Evolutionary conservation across 2,888 invertebrate genomes (phyloP).

Genomic region (Hymenopus coronatus): DNA sequence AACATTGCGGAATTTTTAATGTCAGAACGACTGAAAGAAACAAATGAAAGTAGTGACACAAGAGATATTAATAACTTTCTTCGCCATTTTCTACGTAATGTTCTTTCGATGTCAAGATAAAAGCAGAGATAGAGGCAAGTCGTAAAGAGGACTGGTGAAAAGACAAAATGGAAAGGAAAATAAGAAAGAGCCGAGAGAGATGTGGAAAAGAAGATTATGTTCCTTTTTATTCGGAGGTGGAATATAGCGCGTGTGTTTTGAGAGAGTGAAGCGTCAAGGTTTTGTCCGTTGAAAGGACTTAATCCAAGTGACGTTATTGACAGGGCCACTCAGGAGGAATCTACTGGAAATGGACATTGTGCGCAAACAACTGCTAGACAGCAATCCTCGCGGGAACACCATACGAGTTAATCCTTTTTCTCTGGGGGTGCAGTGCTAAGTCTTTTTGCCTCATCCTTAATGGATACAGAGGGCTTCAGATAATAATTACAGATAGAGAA

Average conservation of each 20-base stretch:
- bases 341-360: constrained; percentile 29
- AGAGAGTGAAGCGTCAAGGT: background rate
- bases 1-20: too few species aligned
- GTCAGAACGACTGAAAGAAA: too few species aligned
- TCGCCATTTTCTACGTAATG: background rate
- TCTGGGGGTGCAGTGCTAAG: background rate
- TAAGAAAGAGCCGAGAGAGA: background rate
- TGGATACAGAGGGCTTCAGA: background rate
- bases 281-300: background rate
- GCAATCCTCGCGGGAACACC: background rate
- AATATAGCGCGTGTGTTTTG: background rate
- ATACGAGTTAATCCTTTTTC: constrained; percentile 16
- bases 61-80: too few species aligned
- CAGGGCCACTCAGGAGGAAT: constrained; percentile 1
- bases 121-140: background rate
- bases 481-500: background rate
- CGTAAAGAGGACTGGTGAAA: background rate
- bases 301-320: constrained; percentile 12
- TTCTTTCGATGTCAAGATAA: background rate
- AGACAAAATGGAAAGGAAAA: background rate
- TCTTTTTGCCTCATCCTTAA: constrained; percentile 11
- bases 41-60: too few species aligned
- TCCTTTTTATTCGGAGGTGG: background rate
- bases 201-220: background rate
- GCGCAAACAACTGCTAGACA: constrained; percentile 6